Conservation (phyloP, 2,113 vertebrate species). For the Etia nguti region DNA sequence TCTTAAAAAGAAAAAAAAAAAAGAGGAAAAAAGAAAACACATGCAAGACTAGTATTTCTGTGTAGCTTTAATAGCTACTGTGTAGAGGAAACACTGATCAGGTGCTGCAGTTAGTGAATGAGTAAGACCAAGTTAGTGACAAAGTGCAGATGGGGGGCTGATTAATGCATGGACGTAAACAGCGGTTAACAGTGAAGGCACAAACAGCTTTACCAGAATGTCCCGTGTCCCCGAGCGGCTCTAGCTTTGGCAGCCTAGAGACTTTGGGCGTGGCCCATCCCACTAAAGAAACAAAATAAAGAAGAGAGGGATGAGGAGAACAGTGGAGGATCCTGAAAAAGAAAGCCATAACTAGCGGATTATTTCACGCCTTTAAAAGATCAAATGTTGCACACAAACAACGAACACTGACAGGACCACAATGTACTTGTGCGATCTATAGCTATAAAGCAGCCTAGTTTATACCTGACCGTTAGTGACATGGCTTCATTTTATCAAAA, state of each 20-base stretch:
- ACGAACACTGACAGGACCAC: background rate
- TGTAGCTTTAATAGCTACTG: background rate
- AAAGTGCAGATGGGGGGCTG: background rate
- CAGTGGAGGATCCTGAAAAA: background rate
- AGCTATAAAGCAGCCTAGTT: background rate
- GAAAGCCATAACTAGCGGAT: background rate
- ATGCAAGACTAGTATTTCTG: background rate
- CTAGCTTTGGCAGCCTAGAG: conserved; percentile 76
- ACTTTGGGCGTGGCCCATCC: conserved; percentile 78
- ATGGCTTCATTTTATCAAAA: background rate
- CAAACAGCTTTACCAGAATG: conserved; percentile 67
- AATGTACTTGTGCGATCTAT: background rate
- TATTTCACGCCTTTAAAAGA: background rate
- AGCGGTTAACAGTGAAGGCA: background rate
- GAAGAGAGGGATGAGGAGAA: background rate
- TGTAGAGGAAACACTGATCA: conserved; percentile 1
- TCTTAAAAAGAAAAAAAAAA: background rate
- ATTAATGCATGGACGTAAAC: background rate
- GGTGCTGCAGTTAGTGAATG: background rate
- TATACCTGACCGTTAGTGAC: background rate
- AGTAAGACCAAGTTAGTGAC: background rate
- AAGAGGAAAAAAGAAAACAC: background rate
- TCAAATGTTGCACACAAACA: background rate
- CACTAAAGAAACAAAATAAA: conserved; percentile 55
- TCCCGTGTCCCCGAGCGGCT: conserved; percentile 69